Percentiles rank a stretch among this genome's conserved stretches.
Conservation (phyloP, 2,888 invertebrate genomes). For the Andrena hattorfiana region DNA sequence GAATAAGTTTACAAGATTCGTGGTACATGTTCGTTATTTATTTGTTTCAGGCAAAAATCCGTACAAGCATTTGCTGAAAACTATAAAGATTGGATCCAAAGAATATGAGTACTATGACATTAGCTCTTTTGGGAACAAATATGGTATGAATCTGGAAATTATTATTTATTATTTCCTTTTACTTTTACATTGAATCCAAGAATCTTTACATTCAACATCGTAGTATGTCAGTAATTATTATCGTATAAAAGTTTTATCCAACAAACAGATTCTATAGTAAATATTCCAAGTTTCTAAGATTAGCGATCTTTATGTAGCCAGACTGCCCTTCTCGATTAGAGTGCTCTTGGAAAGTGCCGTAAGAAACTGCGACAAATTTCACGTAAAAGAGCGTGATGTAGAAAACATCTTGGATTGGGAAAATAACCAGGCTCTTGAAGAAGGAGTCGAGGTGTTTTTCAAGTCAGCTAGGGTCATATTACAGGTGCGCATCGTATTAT, state of each 20-base stretch:
- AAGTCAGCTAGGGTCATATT: conserved; percentile 98
- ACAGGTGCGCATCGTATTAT: conserved; percentile 88
- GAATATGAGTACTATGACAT: conserved; percentile 93
- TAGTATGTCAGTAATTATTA: neutral
- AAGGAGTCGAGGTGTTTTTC: conserved; percentile 96
- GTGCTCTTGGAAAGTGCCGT: conserved; percentile 98
- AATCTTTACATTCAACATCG: no score
- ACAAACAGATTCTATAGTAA: neutral
- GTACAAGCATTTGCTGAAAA: conserved; percentile 88
- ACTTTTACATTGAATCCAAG: neutral
- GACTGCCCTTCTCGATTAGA: conserved; percentile 96
- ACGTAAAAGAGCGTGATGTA: conserved; percentile 94
- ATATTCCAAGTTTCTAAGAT: conserved; percentile 21
- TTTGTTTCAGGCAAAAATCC: conserved; percentile 87
- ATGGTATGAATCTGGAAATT: conserved; percentile 87
- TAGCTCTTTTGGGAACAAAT: conserved; percentile 90
- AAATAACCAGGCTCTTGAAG: conserved; percentile 88
- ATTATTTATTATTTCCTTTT: neutral
- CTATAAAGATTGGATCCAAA: conserved; percentile 87
- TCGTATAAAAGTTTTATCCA: neutral
- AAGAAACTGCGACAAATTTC: conserved; percentile 98
- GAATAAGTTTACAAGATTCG: no score
- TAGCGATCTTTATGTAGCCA: conserved; percentile 85
- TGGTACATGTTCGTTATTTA: neutral
- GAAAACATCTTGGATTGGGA: conserved; percentile 96